Evolutionary conservation across 2,113 vertebrate species (phyloP).

Genomic region (Ploceus nigricollis): DNA sequence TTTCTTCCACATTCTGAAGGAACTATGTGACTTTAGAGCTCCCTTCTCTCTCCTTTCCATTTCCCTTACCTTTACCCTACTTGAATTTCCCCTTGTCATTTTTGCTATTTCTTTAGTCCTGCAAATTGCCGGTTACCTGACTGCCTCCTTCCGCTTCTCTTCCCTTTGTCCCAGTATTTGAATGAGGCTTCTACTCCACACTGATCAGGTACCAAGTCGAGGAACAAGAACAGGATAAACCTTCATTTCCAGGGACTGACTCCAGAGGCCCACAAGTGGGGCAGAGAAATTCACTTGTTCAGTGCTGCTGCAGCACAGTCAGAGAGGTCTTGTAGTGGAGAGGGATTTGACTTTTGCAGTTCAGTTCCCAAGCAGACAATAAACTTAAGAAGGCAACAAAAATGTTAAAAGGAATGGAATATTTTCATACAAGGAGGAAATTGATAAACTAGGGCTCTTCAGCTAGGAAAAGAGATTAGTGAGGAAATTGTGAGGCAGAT

Average conservation of each 20-base stretch:
- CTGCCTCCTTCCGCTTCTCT: background rate
- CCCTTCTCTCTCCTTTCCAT: background rate
- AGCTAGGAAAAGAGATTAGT: background rate
- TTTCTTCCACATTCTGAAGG: background rate
- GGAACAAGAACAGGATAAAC: background rate
- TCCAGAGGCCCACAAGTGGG: background rate
- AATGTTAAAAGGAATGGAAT: background rate
- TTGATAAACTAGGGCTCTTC: background rate
- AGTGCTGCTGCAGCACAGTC: background rate
- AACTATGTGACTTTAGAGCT: background rate
- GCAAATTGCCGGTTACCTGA: background rate
- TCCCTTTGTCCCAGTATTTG: background rate
- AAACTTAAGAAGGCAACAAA: background rate
- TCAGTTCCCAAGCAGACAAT: background rate
- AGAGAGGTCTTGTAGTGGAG: background rate
- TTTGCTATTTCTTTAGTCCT: background rate
- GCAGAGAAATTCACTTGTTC: background rate
- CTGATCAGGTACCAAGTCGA: background rate
- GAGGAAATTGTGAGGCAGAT: background rate
- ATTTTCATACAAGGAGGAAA: background rate
- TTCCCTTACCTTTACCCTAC: background rate
- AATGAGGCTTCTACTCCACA: background rate
- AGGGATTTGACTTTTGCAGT: background rate
- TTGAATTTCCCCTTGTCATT: background rate
- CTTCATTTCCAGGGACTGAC: background rate